Evolutionary conservation across 2,888 invertebrate genomes (phyloP), one percentile per base, ranked within the genome.

Genomic region (Colostygia pectinataria): DNA sequence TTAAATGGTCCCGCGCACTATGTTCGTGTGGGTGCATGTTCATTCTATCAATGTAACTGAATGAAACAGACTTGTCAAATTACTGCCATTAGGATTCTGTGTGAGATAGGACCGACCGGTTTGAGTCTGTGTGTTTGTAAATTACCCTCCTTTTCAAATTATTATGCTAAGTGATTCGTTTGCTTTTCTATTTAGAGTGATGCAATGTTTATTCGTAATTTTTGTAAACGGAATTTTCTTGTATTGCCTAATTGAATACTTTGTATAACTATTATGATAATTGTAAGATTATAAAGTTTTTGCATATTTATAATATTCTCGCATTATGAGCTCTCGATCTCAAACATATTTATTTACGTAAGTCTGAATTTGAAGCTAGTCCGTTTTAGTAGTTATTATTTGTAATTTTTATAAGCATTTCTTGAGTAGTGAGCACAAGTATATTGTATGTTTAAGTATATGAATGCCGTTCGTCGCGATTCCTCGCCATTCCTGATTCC

Each of bases 351-450:
- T 62, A 54, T 73, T 72, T 63, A 55, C 57, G 65, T 69, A 71
- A 80, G 78, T 78, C 80, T 81, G 79, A 82, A 80, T 72, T 77
- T 66, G 64, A 77, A 69, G 75, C 83, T 82, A 81, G 83, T 83
- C 82, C 46, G 43, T 37, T 32, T 42, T 33, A 38, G 55, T 65
- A 66, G 65, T 34, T 36, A 47, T 55, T 53, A 59, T 58, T 59
- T 59, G 49, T 57, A 71, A 60, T 59, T 60, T 46, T 59, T 43
- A 37, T 52, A 52, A 33, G 18, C 45, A 44, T 40, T 40, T 39
- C 38, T 29, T 14, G 32, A 14, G 24, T 42, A 24, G 39, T 9
- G 40, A 23, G 40, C 37, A 32, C 38, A 10, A 34, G 18, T 25
- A 38, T 23, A 3, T 14, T 36, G 6, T 31, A 24, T 13, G 14